These are phyloP conservation scores for Esox niger DNA, from an alignment of 2,113 vertebrate genomes.

Conservation along the genomic window DNA sequence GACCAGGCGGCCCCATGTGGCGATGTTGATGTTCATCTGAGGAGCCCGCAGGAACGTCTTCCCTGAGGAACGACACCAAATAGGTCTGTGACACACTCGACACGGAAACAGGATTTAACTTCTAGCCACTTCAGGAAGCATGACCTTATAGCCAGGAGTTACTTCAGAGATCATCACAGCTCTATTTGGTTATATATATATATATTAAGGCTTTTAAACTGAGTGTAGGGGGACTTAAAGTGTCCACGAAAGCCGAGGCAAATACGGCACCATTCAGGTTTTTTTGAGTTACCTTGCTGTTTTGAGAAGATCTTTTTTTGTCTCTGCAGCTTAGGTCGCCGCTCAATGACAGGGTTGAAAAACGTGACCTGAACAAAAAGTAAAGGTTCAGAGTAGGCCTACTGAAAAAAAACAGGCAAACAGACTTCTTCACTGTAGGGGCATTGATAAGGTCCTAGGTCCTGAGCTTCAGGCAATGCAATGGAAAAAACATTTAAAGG, in stretches of 20 bases:
- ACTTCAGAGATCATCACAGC: no score
- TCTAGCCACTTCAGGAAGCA: no score
- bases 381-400: background rate
- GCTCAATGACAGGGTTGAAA: constrained; percentile 99
- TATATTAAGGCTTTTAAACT: no score
- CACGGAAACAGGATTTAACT: no score
- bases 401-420: background rate
- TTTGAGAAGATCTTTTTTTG: constrained; percentile 99
- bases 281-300: constrained; percentile 93
- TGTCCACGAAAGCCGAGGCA: no score
- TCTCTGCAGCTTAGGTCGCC: constrained; percentile 95
- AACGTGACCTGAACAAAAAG: constrained; percentile 85
- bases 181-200: no score
- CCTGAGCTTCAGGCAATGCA: no score
- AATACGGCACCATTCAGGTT: no score
- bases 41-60: constrained; percentile 97
- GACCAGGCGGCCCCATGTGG: constrained; percentile 96
- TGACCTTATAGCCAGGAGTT: background rate
- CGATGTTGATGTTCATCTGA: constrained; percentile 99
- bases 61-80: constrained; percentile 65
- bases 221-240: no score
- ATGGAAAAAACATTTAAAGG: background rate
- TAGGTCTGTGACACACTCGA: background rate
- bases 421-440: background rate
- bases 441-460: no score